Conservation (phyloP, 2,113 vertebrate genomes). For the Alligator mississippiensis region DNA sequence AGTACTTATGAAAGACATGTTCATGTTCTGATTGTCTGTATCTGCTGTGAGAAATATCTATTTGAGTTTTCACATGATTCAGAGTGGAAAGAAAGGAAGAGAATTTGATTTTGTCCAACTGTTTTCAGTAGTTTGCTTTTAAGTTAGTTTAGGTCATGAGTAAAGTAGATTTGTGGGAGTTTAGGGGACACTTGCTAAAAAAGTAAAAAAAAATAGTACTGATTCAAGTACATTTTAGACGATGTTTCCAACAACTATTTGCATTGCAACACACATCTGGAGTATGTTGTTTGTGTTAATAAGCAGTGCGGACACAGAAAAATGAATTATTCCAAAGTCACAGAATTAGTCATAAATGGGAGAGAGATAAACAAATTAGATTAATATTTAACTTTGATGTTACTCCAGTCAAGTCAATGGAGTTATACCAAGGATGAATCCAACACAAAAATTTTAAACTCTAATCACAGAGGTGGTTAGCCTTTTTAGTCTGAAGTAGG, state of each 20-base stretch:
- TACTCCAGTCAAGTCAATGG: neutral
- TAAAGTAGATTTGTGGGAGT: constrained; percentile 32
- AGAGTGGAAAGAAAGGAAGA: neutral
- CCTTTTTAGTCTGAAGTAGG: too few relatives aligned
- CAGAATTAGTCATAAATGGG: neutral
- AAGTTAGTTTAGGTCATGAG: constrained; percentile 49
- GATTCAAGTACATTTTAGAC: constrained; percentile 26
- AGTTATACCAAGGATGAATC: neutral
- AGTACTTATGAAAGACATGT: constrained; percentile 24
- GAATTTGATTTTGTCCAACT: constrained; percentile 48
- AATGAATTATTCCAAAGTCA: constrained; percentile 6
- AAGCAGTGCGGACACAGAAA: constrained; percentile 16
- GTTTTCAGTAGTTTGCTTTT: constrained; percentile 31
- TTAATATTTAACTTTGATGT: neutral
- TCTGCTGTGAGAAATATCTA: constrained; percentile 39
- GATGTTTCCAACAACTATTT: neutral
- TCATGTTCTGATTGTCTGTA: neutral
- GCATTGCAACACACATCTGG: neutral
- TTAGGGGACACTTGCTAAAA: constrained; percentile 26
- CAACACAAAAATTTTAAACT: neutral
- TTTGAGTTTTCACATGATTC: constrained; percentile 59
- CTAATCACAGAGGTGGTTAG: neutral
- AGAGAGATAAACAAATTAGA: neutral
- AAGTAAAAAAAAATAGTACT: neutral
- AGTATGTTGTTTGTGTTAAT: neutral